Evolutionary conservation across 2,797 vertebrate species (phyloP).

Genomic region (Sardinella longiceps): DNA sequence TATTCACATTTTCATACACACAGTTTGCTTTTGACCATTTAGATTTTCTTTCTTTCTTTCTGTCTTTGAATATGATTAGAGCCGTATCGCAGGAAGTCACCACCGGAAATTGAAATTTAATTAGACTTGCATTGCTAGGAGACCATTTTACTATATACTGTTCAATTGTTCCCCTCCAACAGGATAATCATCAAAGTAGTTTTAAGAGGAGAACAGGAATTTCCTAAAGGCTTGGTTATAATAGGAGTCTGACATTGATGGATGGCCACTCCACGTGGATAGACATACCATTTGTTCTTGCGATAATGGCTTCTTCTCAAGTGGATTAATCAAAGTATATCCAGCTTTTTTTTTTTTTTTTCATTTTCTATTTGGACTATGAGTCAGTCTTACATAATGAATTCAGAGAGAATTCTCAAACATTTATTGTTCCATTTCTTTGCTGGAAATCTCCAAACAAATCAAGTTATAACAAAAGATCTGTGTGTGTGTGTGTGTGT

Average conservation of each 20-base stretch:
- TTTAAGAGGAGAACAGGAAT: constrained; percentile 58
- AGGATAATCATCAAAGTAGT: constrained; percentile 24
- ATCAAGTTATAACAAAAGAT: constrained; percentile 3
- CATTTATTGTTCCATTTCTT: neutral
- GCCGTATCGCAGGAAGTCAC: neutral
- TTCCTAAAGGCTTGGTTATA: constrained; percentile 65
- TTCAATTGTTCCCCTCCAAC: constrained; percentile 46
- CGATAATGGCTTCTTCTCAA: constrained; percentile 75
- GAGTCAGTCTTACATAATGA: constrained; percentile 20
- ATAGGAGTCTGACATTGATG: constrained; percentile 74
- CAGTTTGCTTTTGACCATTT: neutral
- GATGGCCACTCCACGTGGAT: constrained; percentile 68
- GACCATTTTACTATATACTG: constrained; percentile 61
- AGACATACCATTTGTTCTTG: constrained; percentile 76
- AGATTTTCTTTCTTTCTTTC: no score
- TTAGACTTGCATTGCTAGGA: constrained; percentile 65
- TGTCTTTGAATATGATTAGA: neutral
- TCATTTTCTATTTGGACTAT: neutral
- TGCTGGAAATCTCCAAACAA: constrained; percentile 4
- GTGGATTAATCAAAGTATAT: constrained; percentile 68
- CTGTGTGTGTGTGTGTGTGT: constrained; percentile 31
- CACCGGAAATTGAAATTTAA: constrained; percentile 44
- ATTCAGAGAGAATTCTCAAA: constrained; percentile 12
- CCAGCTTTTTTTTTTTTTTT: constrained; percentile 40
- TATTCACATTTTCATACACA: neutral